Percentiles rank a stretch among this genome's conserved stretches.
Conservation (phyloP, 2,888 invertebrate species). For the Eristalinus aeneus region DNA sequence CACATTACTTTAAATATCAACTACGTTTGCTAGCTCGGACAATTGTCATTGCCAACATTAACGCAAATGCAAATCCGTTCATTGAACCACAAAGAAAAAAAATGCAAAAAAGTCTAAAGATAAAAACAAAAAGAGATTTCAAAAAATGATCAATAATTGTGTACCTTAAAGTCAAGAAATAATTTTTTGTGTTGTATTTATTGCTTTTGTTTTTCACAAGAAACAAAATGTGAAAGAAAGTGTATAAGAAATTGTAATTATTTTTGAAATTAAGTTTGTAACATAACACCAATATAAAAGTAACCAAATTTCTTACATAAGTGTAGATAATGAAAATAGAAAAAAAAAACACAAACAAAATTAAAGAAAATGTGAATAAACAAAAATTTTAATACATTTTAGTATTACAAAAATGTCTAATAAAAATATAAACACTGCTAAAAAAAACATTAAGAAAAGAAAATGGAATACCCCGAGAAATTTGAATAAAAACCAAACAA, state of each 20-base stretch:
- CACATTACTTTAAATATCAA: slow-evolving; percentile 1
- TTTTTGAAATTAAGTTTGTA: slow-evolving; percentile 61
- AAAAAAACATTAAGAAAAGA: neutral
- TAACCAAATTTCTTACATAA: slow-evolving; percentile 55
- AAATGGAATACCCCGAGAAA: slow-evolving; percentile 32
- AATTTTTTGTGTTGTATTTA: slow-evolving; percentile 36
- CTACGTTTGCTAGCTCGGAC: slow-evolving; percentile 46
- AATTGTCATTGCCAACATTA: slow-evolving; percentile 21
- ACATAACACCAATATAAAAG: slow-evolving; percentile 68
- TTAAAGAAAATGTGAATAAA: slow-evolving; percentile 45
- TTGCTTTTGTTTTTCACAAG: slow-evolving; percentile 34
- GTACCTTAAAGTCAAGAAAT: slow-evolving; percentile 64
- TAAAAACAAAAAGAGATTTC: neutral
- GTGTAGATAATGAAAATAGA: slow-evolving; percentile 67
- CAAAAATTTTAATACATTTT: slow-evolving; percentile 66
- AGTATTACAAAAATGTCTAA: slow-evolving; percentile 61
- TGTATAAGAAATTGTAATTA: neutral
- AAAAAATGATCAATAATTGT: slow-evolving; percentile 50
- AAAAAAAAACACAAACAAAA: slow-evolving; percentile 9
- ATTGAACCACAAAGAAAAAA: slow-evolving; percentile 40
- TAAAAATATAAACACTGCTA: slow-evolving; percentile 23
- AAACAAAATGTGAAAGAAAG: neutral
- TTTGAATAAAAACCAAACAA: slow-evolving; percentile 24
- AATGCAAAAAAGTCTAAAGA: slow-evolving; percentile 39
- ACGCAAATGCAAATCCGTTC: slow-evolving; percentile 48